A percentile compares a stretch with the other conserved stretches of the same genome.
These are phyloP conservation scores for Phrynosoma platyrhinos DNA, from an alignment of 2,113 vertebrate genomes.

Conservation along the genomic window DNA sequence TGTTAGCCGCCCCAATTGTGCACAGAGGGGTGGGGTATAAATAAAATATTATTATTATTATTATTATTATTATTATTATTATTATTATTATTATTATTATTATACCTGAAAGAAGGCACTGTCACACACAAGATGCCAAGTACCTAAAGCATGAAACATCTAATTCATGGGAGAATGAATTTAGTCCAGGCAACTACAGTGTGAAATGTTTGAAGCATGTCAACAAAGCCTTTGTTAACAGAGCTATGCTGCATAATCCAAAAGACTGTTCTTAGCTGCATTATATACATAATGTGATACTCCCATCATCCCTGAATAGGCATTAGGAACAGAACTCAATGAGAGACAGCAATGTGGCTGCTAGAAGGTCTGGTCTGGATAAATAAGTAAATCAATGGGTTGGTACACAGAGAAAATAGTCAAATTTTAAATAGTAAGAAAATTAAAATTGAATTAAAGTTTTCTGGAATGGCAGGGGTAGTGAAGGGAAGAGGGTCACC, in stretches of 20 bases:
- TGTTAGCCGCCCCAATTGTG: too few relatives aligned
- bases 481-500: background rate
- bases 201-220: background rate
- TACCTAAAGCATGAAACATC: constrained; percentile 28
- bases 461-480: background rate
- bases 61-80: too few relatives aligned
- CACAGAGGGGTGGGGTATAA: too few relatives aligned
- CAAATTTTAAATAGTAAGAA: background rate
- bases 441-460: background rate
- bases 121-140: background rate
- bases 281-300: background rate
- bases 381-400: too few relatives aligned
- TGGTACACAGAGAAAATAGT: too few relatives aligned
- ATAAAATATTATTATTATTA: too few relatives aligned
- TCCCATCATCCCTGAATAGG: background rate
- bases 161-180: constrained; percentile 29
- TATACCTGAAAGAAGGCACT: too few relatives aligned
- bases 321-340: background rate
- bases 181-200: background rate
- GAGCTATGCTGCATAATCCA: background rate
- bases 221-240: background rate
- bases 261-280: background rate
- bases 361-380: background rate
- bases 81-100: too few relatives aligned
- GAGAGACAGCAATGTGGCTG: background rate